Conservation (phyloP, 2,888 invertebrate genomes). For the Amphimallon solstitiale region DNA sequence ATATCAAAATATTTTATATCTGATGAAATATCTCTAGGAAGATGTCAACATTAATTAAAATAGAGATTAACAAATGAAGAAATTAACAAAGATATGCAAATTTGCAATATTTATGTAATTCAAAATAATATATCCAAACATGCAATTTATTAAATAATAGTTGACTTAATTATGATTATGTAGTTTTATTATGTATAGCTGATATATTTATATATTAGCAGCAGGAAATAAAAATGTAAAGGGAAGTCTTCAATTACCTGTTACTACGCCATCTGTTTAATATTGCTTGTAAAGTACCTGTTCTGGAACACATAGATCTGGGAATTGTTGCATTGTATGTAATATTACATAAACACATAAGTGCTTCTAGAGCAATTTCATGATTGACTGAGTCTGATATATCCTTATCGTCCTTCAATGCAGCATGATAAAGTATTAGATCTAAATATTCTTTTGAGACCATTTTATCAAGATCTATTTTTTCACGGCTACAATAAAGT, state of each 20-base stretch:
- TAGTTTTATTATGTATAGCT: no score
- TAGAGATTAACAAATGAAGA: no score
- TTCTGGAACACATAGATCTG: conserved; percentile 69
- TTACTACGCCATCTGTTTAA: conserved; percentile 67
- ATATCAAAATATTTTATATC: conserved; percentile 87
- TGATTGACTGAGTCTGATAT: conserved; percentile 63
- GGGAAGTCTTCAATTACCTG: no score
- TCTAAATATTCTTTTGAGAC: conserved; percentile 76
- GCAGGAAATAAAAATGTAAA: no score
- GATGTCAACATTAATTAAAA: conserved; percentile 7
- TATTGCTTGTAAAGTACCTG: conserved; percentile 77
- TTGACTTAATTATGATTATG: no score
- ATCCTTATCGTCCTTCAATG: conserved; percentile 64
- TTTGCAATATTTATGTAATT: no score
- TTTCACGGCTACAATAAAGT: conserved; percentile 76
- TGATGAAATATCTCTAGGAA: conserved; percentile 69
- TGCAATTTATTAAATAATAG: no score
- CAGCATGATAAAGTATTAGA: conserved; percentile 74
- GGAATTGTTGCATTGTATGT: conserved; percentile 78
- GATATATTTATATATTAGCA: no score
- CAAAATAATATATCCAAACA: no score
- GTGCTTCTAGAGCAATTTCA: conserved; percentile 77
- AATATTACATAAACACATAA: conserved; percentile 91
- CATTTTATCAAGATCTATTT: conserved; percentile 74
- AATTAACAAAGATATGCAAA: no score